Evolutionary conservation across 2,888 invertebrate genomes (phyloP), one percentile per base, ranked within the genome.

Genomic region (Eremobia ochroleuca): DNA sequence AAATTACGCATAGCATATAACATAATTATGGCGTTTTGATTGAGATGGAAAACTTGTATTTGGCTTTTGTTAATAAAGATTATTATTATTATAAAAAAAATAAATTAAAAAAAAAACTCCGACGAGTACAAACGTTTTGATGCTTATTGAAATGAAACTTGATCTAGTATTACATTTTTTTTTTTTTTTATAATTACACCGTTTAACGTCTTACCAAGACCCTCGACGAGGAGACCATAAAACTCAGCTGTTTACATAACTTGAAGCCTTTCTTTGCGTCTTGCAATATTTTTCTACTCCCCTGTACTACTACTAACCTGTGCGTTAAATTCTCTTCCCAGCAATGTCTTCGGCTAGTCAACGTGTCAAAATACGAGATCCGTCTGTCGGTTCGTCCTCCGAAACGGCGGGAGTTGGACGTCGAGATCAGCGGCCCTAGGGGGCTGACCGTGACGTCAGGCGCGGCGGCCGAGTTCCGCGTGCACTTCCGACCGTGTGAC

Each of bases 341-440:
- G 95, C 90, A 91, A 90, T 49, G 77, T 0, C 31, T 96, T 5
- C 93, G 95, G 0, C 79, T 96, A 37, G 87, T 96, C 65, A 96
- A 96, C 90, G 87, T 94, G 46, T 94, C 94, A 0, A 93, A 92
- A 74, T 88, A 84, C 55, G 94, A 94, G 82, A 84, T 94, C 13
- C 93, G 93, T 0, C 80, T 95, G 28, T 92, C 96, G 0, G 62
- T 96, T 31, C 92, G 91, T 0, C 95, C 95, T 1, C 95, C 95
- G 0, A 61, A 80, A n/a, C 89, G 92, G 0, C 87, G 76, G 0
- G 94, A 93, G 82, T 86, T 96, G 59, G 81, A 86, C 66, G 83
- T 96, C 55, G 86, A 91, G 81, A 86, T 96, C 40, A 77, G 86
- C 55, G 90, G 92, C 0, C 46, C 92, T 2, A 90, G 93, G 0